Percentiles rank a stretch among this genome's conserved stretches.
phyloP scores from a whole-genome alignment of 2,888 invertebrate species.

The Neocrepidodera transversa region DNA sequence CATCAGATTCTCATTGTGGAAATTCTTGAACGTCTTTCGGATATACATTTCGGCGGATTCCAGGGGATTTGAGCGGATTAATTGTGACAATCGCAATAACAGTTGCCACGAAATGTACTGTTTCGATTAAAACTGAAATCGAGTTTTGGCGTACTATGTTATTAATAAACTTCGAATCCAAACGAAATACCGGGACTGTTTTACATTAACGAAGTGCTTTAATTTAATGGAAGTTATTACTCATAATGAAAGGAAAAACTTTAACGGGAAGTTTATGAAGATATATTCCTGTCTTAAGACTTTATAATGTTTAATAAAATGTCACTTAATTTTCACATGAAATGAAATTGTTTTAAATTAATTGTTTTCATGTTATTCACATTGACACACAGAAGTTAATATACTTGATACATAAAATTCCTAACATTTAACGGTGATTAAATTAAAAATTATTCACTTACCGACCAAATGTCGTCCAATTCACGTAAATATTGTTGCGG shows the following conservation, averaged over 20 bases:
- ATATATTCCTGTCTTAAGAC: too few relatives aligned
- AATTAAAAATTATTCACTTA: too few relatives aligned
- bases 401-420: too few relatives aligned
- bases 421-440: too few relatives aligned
- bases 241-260: background rate
- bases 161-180: conserved; percentile 20
- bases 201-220: background rate
- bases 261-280: too few relatives aligned
- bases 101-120: conserved; percentile 23
- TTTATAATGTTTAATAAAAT: too few relatives aligned
- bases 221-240: conserved; percentile 6
- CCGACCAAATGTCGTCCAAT: too few relatives aligned
- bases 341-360: too few relatives aligned
- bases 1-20: conserved; percentile 30
- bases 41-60: conserved; percentile 25
- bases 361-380: too few relatives aligned
- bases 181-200: background rate
- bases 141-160: conserved; percentile 13
- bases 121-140: conserved; percentile 20
- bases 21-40: conserved; percentile 26
- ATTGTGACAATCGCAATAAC: conserved; percentile 32
- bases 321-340: too few relatives aligned
- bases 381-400: too few relatives aligned
- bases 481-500: too few relatives aligned
- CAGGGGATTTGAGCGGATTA: conserved; percentile 15